Conservation (phyloP, 2,113 vertebrate genomes). For the Cyprinodon tularosa region DNA sequence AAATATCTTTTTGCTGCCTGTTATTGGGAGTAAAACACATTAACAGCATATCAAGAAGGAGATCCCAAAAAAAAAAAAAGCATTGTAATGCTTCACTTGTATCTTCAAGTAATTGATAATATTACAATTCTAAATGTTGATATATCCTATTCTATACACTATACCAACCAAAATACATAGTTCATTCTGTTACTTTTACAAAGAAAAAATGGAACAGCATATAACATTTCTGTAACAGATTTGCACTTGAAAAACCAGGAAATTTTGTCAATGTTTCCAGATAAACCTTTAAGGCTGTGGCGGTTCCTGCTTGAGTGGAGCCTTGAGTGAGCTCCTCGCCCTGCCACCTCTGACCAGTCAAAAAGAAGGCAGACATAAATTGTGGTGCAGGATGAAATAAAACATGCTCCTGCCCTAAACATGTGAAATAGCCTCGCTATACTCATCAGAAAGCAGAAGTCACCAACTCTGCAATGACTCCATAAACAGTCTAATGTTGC, state of each 20-base stretch:
- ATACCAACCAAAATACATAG: not conserved
- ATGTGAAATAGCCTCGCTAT: too few relatives aligned
- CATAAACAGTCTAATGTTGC: too few relatives aligned
- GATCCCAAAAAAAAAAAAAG: not conserved
- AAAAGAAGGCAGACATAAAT: not conserved
- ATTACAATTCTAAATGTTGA: too few relatives aligned
- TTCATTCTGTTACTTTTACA: not conserved
- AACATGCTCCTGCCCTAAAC: too few relatives aligned
- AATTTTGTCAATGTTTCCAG: too few relatives aligned
- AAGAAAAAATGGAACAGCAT: not conserved
- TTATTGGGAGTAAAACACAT: not conserved
- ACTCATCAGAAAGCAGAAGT: too few relatives aligned
- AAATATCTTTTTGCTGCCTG: not conserved
- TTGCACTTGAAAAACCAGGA: not conserved
- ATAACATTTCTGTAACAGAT: not conserved
- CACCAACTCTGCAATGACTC: too few relatives aligned
- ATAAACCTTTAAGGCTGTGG: too few relatives aligned
- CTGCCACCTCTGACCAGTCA: not conserved
- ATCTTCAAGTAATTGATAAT: not conserved
- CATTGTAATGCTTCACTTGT: not conserved
- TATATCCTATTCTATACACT: too few relatives aligned
- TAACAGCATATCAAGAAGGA: constrained; percentile 1
- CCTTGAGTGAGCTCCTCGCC: too few relatives aligned
- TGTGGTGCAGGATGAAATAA: too few relatives aligned
- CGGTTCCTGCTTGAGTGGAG: too few relatives aligned